Percentiles rank a stretch among this genome's conserved stretches.
These are phyloP conservation scores for Agonopterix alstromeriana DNA, from an alignment of 2,888 invertebrate genomes.

Conservation along the genomic window DNA sequence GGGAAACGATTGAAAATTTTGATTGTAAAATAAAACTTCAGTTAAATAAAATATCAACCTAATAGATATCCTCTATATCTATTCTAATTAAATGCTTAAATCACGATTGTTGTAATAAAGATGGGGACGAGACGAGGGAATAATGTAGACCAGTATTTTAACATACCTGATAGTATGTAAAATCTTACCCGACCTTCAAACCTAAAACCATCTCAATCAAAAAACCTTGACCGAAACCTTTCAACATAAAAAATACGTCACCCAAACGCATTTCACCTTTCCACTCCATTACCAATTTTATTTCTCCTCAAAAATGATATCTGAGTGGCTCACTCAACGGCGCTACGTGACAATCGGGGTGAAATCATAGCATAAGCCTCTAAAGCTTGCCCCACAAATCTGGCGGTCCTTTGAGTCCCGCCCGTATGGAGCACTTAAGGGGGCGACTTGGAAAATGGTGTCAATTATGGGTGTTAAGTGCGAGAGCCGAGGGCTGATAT, in stretches of 20 bases:
- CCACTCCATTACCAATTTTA: slow-evolving; percentile 73
- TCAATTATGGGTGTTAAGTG: slow-evolving; percentile 73
- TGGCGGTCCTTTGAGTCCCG: slow-evolving; percentile 46
- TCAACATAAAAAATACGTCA: slow-evolving; percentile 30
- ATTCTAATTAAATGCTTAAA: too few relatives aligned
- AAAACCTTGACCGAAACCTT: slow-evolving; percentile 20
- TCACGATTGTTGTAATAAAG: too few relatives aligned
- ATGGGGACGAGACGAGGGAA: too few relatives aligned
- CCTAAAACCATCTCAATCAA: too few relatives aligned
- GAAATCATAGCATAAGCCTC: slow-evolving; percentile 69
- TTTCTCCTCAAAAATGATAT: slow-evolving; percentile 64
- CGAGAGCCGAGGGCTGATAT: slow-evolving; percentile 21
- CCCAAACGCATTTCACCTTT: slow-evolving; percentile 44
- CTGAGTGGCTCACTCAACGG: slow-evolving; percentile 53
- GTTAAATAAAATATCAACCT: too few relatives aligned
- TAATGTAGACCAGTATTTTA: too few relatives aligned
- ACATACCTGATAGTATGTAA: too few relatives aligned
- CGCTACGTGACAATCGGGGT: slow-evolving; percentile 64
- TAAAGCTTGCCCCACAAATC: slow-evolving; percentile 50
- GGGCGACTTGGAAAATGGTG: slow-evolving; percentile 58
- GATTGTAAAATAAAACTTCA: too few relatives aligned
- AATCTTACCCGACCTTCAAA: too few relatives aligned
- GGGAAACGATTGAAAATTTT: too few relatives aligned
- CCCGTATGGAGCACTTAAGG: slow-evolving; percentile 57
- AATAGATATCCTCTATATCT: too few relatives aligned